These are phyloP conservation scores for Coregonus suidteri DNA, from an alignment of 2,797 vertebrate species.

Conservation along the genomic window DNA sequence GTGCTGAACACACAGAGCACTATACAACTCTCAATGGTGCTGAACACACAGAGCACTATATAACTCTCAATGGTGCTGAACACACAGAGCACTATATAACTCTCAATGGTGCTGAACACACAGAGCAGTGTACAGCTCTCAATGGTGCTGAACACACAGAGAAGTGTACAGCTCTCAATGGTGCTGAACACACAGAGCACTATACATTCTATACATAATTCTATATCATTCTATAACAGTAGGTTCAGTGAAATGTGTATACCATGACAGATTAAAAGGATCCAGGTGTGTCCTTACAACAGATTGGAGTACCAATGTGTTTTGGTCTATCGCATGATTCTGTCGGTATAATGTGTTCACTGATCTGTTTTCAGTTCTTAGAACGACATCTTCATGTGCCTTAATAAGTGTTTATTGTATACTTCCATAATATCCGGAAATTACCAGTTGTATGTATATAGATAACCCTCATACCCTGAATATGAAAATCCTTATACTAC, in stretches of 20 bases:
- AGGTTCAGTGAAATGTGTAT: slow-evolving; percentile 32
- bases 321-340: slow-evolving; percentile 42
- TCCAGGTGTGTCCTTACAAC: slow-evolving; percentile 31
- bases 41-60: too few species aligned
- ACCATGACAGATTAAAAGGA: slow-evolving; percentile 25
- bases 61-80: too few species aligned
- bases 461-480: slow-evolving; percentile 61
- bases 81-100: too few species aligned
- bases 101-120: too few species aligned
- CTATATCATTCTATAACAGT: slow-evolving; percentile 12
- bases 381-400: slow-evolving; percentile 68
- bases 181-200: slow-evolving; percentile 54
- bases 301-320: slow-evolving; percentile 21
- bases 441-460: slow-evolving; percentile 61
- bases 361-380: slow-evolving; percentile 47
- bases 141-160: slow-evolving; percentile 61
- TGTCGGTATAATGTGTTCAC: slow-evolving; percentile 40
- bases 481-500: slow-evolving; percentile 52
- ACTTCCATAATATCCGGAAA: slow-evolving; percentile 63
- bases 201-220: slow-evolving; percentile 15
- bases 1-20: too few species aligned
- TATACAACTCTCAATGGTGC: too few species aligned
- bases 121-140: background rate
- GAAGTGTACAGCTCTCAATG: slow-evolving; percentile 35
- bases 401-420: slow-evolving; percentile 73